phyloP scores from a whole-genome alignment of 2,888 invertebrate species.

The Malacosoma neustria region DNA sequence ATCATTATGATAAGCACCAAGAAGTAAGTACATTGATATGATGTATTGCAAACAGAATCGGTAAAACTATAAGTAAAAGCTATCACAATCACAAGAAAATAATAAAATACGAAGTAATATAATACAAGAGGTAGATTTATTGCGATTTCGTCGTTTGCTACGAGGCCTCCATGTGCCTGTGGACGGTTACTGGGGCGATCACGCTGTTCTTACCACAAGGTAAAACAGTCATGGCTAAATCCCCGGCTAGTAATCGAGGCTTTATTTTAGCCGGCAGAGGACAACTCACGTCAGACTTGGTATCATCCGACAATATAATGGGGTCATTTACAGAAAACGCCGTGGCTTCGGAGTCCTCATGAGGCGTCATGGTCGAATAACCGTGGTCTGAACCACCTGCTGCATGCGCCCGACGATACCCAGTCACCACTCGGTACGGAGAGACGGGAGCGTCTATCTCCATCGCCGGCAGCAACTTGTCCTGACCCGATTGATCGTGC shows the following conservation, averaged over 20 bases:
- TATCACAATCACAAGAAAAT: constrained; percentile 10
- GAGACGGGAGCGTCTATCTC: constrained; percentile 84
- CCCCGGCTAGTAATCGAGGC: constrained; percentile 49
- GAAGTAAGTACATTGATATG: constrained; percentile 3
- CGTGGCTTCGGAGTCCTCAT: constrained; percentile 90
- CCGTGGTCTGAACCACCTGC: constrained; percentile 94
- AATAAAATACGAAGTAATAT: constrained; percentile 19
- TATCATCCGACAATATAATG: constrained; percentile 68
- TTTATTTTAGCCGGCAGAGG: constrained; percentile 67
- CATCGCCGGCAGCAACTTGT: constrained; percentile 76
- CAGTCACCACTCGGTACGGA: constrained; percentile 90
- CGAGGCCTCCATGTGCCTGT: constrained; percentile 89
- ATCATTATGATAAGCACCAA: constrained; percentile 17
- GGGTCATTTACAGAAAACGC: constrained; percentile 83
- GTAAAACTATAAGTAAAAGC: constrained; percentile 11
- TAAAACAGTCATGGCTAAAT: constrained; percentile 62
- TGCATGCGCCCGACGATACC: constrained; percentile 83
- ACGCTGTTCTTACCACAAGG: constrained; percentile 76
- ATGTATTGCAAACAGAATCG: constrained; percentile 11
- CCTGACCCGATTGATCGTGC: constrained; percentile 78
- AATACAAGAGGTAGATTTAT: constrained; percentile 44
- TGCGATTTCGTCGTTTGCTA: constrained; percentile 35
- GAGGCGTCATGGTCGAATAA: constrained; percentile 95
- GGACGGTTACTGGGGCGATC: constrained; percentile 92
- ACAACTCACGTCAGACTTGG: constrained; percentile 74